phyloP scores from a whole-genome alignment of 2,797 vertebrate genomes.

The Esox masquinongy region DNA sequence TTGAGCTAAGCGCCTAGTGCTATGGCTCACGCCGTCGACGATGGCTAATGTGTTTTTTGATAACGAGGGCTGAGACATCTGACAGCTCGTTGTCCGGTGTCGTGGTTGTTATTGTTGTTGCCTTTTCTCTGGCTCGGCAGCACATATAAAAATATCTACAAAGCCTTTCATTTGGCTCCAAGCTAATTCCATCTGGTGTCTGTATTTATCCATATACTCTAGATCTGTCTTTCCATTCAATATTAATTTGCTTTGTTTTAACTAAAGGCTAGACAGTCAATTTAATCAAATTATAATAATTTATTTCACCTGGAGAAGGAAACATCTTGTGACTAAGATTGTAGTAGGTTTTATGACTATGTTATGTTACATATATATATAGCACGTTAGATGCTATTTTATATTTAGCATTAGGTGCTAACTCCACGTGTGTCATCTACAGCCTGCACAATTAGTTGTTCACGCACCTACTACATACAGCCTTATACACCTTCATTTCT shows the following conservation, averaged over 20 bases:
- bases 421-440: background rate
- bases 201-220: too few relatives aligned
- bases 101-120: background rate
- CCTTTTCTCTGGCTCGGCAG: background rate
- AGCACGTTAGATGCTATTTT: background rate
- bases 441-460: background rate
- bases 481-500: background rate
- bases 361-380: too few relatives aligned
- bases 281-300: too few relatives aligned
- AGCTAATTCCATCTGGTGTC: background rate
- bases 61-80: slow-evolving; percentile 15
- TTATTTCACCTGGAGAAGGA: too few relatives aligned
- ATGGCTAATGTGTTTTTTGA: slow-evolving; percentile 31
- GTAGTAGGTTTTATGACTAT: background rate
- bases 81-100: background rate
- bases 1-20: background rate
- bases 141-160: slow-evolving; percentile 2
- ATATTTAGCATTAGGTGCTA: background rate
- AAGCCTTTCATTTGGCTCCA: slow-evolving; percentile 10
- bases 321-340: too few relatives aligned
- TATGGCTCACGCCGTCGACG: slow-evolving; percentile 2
- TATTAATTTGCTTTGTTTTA: too few relatives aligned
- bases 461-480: background rate
- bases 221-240: too few relatives aligned
- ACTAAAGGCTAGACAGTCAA: too few relatives aligned